These are phyloP conservation scores for Parapristionchus giblindavisi DNA, from an alignment of 2,888 invertebrate genomes.

Conservation along the genomic window DNA sequence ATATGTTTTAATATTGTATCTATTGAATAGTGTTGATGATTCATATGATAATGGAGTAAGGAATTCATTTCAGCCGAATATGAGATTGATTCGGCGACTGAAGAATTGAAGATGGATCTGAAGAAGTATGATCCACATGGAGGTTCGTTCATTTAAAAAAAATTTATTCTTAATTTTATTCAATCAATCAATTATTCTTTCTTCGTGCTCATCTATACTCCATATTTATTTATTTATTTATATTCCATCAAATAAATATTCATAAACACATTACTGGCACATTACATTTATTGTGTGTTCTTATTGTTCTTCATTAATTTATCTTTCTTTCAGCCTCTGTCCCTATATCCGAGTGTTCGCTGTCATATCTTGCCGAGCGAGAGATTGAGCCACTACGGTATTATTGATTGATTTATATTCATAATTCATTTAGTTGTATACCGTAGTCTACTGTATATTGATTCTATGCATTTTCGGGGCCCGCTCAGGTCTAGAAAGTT, in stretches of 20 bases:
- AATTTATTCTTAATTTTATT: background rate
- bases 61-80: too few relatives aligned
- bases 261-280: background rate
- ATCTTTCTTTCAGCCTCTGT: conserved; percentile 5
- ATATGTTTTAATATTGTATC: too few relatives aligned
- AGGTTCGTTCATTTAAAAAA: background rate
- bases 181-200: background rate
- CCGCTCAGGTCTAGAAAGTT: too few relatives aligned
- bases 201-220: background rate
- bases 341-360: background rate
- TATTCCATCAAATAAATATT: background rate
- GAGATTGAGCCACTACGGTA: background rate
- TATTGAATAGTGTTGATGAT: too few relatives aligned
- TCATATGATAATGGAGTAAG: too few relatives aligned
- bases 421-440: background rate
- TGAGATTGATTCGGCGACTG: background rate
- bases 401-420: background rate
- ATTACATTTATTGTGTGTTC: too few relatives aligned
- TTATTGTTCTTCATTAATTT: background rate
- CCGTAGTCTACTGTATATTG: background rate
- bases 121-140: background rate
- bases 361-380: background rate
- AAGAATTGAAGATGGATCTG: background rate
- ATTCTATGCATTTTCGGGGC: too few relatives aligned
- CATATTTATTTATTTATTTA: background rate